Evolutionary conservation across 2,888 invertebrate genomes (phyloP).

Genomic region (Imbricaverruca yamaguchii): DNA sequence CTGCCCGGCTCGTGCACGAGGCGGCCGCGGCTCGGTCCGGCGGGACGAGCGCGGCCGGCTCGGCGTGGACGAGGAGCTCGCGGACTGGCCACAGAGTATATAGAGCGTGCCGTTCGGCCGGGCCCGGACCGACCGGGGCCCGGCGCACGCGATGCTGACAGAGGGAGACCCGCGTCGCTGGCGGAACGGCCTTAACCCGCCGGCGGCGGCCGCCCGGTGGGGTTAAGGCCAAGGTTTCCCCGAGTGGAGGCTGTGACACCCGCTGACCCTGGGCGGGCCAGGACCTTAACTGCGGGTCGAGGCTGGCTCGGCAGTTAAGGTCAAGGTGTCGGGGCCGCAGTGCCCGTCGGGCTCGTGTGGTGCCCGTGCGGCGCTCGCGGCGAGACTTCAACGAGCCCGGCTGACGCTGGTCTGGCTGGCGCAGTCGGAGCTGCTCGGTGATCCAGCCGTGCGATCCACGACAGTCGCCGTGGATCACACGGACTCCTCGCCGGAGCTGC

Average conservation of each 20-base stretch:
- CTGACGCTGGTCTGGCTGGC: not conserved
- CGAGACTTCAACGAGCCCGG: not conserved
- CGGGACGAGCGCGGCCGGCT: no score
- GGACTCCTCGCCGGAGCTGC: conserved; percentile 11
- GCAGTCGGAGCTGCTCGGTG: not conserved
- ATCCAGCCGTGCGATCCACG: not conserved
- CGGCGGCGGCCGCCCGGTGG: not conserved
- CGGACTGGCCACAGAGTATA: not conserved
- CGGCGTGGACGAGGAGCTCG: not conserved
- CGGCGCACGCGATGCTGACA: not conserved
- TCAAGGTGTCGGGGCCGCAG: conserved; percentile 8
- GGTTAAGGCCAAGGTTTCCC: conserved; percentile 18
- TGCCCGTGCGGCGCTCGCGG: not conserved
- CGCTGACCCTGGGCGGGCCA: not conserved
- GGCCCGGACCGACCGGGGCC: no score
- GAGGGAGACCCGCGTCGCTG: conserved; percentile 1
- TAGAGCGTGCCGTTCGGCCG: no score
- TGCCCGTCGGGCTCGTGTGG: not conserved
- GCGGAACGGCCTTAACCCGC: not conserved
- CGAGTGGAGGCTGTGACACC: not conserved
- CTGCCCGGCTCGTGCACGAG: not conserved
- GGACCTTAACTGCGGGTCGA: not conserved
- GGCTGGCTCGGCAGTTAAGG: not conserved
- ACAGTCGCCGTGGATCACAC: not conserved
- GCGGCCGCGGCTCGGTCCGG: no score